phyloP scores from a whole-genome alignment of 2,888 invertebrate species.

The Drosophila macrospina region DNA sequence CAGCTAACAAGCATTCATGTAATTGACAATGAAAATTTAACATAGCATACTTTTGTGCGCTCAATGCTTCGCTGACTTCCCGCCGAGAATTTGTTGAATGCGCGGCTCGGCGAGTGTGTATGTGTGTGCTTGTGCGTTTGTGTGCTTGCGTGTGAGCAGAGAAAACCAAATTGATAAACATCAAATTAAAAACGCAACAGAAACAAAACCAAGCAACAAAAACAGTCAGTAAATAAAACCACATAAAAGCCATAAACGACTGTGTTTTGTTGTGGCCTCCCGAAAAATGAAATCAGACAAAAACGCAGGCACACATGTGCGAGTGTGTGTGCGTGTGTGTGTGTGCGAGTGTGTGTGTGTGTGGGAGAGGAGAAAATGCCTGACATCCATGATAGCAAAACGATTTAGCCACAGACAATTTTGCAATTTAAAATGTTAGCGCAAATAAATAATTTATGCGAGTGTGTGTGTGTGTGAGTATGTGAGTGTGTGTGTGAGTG shows the following conservation, averaged over 20 bases:
- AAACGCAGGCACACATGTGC: conserved; percentile 24
- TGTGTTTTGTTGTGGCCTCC: conserved; percentile 50
- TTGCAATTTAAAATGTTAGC: conserved; percentile 75
- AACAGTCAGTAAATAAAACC: conserved; percentile 66
- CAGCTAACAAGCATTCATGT: conserved; percentile 65
- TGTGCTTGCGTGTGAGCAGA: conserved; percentile 5
- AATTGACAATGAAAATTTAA: conserved; percentile 65
- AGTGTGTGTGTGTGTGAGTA: neutral
- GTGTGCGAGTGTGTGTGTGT: too few species aligned
- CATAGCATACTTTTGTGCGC: conserved; percentile 42
- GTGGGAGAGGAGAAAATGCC: conserved; percentile 24
- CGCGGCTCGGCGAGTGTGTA: neutral
- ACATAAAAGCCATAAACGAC: conserved; percentile 75
- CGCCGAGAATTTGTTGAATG: conserved; percentile 16
- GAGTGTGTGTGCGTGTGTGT: too few species aligned
- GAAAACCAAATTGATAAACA: conserved; percentile 62
- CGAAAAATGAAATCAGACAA: conserved; percentile 50
- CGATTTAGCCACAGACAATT: conserved; percentile 79
- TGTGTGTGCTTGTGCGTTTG: neutral
- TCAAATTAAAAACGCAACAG: conserved; percentile 70
- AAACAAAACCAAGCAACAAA: conserved; percentile 33
- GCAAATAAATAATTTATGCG: conserved; percentile 71
- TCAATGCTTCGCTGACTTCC: conserved; percentile 5
- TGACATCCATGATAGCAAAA: conserved; percentile 47
- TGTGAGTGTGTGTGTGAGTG: neutral